Evolutionary conservation across 2,888 invertebrate species (phyloP).

Genomic region (Parnassius mnemosyne): DNA sequence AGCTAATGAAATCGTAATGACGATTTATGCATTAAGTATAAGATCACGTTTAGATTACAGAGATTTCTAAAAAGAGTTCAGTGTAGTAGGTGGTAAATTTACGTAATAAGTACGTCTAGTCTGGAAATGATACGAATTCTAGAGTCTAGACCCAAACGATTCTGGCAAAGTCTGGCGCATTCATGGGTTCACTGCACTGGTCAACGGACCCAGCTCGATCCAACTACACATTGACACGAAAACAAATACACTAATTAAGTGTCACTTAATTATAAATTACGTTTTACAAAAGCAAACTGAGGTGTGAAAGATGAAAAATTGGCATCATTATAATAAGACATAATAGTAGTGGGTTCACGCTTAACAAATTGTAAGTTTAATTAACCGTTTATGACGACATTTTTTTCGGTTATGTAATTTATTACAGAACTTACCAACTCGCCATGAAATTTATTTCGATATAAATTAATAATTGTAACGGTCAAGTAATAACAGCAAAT

Average conservation of each 20-base stretch:
- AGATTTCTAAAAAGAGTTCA: constrained; percentile 7
- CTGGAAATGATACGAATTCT: constrained; percentile 31
- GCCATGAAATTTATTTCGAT: too few species aligned
- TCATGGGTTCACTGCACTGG: constrained; percentile 33
- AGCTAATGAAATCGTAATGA: neutral
- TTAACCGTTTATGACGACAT: constrained; percentile 2
- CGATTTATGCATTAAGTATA: neutral
- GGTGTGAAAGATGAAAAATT: neutral
- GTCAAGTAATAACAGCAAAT: too few species aligned
- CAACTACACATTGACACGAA: constrained; percentile 10
- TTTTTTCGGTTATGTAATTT: neutral
- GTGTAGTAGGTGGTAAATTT: constrained; percentile 20
- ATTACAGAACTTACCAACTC: too few species aligned
- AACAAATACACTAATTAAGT: constrained; percentile 24
- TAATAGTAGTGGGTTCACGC: neutral
- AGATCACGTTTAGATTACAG: neutral
- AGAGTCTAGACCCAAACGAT: constrained; percentile 31
- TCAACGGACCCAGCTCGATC: constrained; percentile 26
- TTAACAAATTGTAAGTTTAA: constrained; percentile 2
- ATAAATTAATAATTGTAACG: too few species aligned
- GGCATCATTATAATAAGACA: constrained; percentile 6
- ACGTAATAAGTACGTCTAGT: constrained; percentile 27
- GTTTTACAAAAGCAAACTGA: constrained; percentile 13
- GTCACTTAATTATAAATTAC: constrained; percentile 18
- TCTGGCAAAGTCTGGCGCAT: constrained; percentile 30